Evolutionary conservation across 1,140 invertebrate species (phyloP), one percentile per base, ranked within the genome.

Genomic region (Babylonia areolata): DNA sequence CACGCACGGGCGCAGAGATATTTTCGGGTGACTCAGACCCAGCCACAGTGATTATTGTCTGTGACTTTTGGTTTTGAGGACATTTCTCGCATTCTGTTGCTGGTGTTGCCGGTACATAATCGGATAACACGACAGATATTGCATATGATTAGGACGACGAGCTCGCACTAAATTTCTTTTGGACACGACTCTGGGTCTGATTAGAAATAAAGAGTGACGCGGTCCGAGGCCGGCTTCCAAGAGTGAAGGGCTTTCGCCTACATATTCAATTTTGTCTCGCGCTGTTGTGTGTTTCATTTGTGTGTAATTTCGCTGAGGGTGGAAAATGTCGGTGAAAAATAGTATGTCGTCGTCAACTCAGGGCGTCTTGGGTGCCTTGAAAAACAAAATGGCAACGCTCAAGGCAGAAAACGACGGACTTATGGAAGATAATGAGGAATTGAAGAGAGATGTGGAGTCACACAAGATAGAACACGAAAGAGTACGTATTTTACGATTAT

Each of bases 301-400:
- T n/a, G n/a, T n/a, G n/a, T n/a, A n/a, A n/a, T n/a, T n/a, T n/a
- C n/a, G n/a, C n/a, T n/a, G n/a, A n/a, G n/a, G 39, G 75, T 85
- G 35, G 5, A 85, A 15, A 81, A 85, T 85, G 85, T 81, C 85
- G 54, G 35, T 81, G 64, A 33, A 39, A 73, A 87, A 87, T n/a
- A n/a, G n/a, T 64, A 75, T 86, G 81, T 78, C 79, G 35, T 64
- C 40, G 75, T 64, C 78, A 5, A 80, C 87, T 35, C 51, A 81
- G 33, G 88, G 89, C 35, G 90, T 91, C 1, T 75, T 94, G 39
- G 89, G 91, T 71, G 87, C 98, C 91, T 96, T 99, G 90, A 99
- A 99, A 96, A 99, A 99, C 96, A 99, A 99, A 96, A 99, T 99
- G 98, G 96, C 97, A 91, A 97, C 98, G 94, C 97, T 98, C 88